Evolutionary conservation across 1,140 invertebrate species (phyloP).

Genomic region (Augochlora pura): DNA sequence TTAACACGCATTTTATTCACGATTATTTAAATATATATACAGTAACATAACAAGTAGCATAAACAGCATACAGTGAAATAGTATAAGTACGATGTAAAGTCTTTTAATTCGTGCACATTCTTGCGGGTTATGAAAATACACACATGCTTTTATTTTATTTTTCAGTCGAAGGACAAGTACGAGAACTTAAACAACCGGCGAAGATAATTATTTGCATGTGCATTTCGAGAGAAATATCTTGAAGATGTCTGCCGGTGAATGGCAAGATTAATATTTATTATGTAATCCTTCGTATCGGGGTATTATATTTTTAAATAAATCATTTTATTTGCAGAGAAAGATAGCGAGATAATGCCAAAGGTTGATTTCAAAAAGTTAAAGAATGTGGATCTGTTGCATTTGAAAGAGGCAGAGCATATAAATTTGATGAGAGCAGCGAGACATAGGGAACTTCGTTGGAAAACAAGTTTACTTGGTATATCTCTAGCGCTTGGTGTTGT

Average conservation of each 20-base stretch:
- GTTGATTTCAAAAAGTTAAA: constrained; percentile 82
- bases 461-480: constrained; percentile 83
- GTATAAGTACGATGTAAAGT: background rate
- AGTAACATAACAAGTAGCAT: background rate
- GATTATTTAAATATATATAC: background rate
- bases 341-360: constrained; percentile 78
- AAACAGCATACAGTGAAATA: background rate
- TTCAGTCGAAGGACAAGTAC: background rate
- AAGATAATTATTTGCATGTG: background rate
- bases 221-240: background rate
- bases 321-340: constrained; percentile 22
- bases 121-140: background rate
- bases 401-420: constrained; percentile 87
- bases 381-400: constrained; percentile 86
- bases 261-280: constrained; percentile 7
- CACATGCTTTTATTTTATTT: background rate
- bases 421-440: constrained; percentile 86
- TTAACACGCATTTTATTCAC: background rate
- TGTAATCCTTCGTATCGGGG: background rate
- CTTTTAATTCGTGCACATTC: background rate
- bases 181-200: background rate
- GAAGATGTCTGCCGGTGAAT: constrained; percentile 33
- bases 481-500: constrained; percentile 83
- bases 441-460: constrained; percentile 80
- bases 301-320: background rate